These are phyloP conservation scores for Apaloderma vittatum DNA, from an alignment of 2,113 vertebrate genomes.

Conservation along the genomic window DNA sequence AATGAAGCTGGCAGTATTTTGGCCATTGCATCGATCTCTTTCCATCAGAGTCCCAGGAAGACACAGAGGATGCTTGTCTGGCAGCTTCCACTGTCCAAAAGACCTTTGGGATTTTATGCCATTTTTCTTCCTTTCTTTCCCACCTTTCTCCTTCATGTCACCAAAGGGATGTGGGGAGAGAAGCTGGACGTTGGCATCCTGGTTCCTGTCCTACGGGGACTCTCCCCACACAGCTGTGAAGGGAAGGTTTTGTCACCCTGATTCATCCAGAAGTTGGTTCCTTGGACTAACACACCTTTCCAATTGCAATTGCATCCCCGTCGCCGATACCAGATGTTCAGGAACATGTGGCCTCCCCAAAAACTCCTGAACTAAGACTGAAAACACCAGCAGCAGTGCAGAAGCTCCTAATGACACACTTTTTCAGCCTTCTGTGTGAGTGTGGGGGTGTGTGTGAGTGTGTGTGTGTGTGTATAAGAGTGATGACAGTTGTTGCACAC, in stretches of 20 bases:
- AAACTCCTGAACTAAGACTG: background rate
- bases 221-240: background rate
- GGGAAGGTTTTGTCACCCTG: background rate
- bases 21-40: background rate
- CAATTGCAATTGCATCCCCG: background rate
- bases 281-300: background rate
- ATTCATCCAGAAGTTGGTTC: background rate
- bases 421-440: background rate
- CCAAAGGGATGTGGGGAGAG: background rate
- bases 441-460: background rate
- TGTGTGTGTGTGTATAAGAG: background rate
- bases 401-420: background rate
- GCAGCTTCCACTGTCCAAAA: background rate
- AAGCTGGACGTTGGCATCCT: background rate
- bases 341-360: background rate
- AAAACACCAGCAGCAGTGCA: background rate
- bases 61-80: background rate
- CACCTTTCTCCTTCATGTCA: background rate
- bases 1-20: background rate
- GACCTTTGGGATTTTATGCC: background rate
- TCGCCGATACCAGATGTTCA: fast-evolving
- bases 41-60: background rate
- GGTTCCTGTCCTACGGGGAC: background rate
- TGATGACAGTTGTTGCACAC: background rate
- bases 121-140: background rate